Conservation (phyloP, 2,888 invertebrate species). For the Dromius quadrimaculatus region DNA sequence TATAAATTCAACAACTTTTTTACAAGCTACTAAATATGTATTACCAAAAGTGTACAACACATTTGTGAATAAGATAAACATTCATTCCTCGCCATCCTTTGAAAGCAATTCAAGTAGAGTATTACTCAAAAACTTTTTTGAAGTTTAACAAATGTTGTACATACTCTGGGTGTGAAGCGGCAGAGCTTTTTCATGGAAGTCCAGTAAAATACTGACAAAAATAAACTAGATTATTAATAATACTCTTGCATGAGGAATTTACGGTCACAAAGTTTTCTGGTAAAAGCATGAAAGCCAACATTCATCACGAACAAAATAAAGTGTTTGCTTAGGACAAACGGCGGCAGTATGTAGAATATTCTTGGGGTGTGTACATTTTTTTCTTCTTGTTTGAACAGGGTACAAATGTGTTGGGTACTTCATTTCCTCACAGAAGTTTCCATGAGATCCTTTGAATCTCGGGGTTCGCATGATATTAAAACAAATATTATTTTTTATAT, state of each 20-base stretch:
- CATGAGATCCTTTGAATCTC: too few species aligned
- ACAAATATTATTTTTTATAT: too few species aligned
- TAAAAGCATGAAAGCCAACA: not conserved
- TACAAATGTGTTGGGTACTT: too few species aligned
- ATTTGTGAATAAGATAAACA: slow-evolving; percentile 18
- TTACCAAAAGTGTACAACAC: slow-evolving; percentile 21
- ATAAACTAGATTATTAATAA: slow-evolving; percentile 10
- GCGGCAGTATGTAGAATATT: too few species aligned
- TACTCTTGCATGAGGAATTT: not conserved
- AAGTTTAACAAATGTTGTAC: too few species aligned
- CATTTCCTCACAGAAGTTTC: too few species aligned
- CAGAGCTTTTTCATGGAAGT: not conserved
- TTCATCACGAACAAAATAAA: slow-evolving; percentile 13
- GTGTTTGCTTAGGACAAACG: slow-evolving; percentile 14
- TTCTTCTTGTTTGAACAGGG: too few species aligned
- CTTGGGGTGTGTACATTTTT: too few species aligned
- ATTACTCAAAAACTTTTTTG: too few species aligned
- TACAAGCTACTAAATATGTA: slow-evolving; percentile 30
- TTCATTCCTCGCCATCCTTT: not conserved
- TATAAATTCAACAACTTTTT: slow-evolving; percentile 25
- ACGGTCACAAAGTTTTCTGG: not conserved
- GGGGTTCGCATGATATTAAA: too few species aligned
- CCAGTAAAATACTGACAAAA: not conserved
- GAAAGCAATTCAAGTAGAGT: too few species aligned
- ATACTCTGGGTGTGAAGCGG: too few species aligned